Evolutionary conservation across 2,888 invertebrate genomes (phyloP).

Genomic region (Drosophila robusta): DNA sequence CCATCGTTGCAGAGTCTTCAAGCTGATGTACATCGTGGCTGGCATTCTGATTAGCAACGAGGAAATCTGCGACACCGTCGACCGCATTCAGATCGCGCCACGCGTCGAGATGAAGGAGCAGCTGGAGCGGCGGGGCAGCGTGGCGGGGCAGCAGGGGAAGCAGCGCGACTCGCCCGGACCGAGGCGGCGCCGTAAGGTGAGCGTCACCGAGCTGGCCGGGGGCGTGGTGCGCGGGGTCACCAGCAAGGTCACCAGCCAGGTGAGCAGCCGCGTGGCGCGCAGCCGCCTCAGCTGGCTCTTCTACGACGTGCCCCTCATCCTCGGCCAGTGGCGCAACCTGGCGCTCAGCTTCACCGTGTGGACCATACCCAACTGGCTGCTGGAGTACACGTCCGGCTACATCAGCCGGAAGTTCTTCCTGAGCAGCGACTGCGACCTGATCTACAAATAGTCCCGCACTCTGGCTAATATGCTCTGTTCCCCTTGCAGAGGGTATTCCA

Average conservation of each 20-base stretch:
- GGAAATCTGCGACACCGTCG: constrained; percentile 83
- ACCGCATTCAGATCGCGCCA: constrained; percentile 82
- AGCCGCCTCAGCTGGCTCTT: constrained; percentile 68
- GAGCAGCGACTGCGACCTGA: constrained; percentile 83
- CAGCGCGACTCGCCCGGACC: constrained; percentile 24
- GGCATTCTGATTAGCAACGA: constrained; percentile 83
- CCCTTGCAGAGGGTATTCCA: too few species aligned
- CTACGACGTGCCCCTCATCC: constrained; percentile 51
- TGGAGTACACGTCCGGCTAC: constrained; percentile 71
- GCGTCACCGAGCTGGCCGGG: constrained; percentile 59
- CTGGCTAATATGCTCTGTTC: too few species aligned
- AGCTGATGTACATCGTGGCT: constrained; percentile 83
- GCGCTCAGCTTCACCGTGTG: constrained; percentile 72
- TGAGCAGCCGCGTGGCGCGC: constrained; percentile 47
- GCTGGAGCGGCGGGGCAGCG: constrained; percentile 10
- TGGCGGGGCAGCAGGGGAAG: background rate
- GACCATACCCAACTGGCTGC: constrained; percentile 77
- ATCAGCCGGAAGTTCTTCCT: constrained; percentile 76
- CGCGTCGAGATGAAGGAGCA: constrained; percentile 74
- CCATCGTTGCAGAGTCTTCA: constrained; percentile 76
- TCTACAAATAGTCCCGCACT: constrained; percentile 65
- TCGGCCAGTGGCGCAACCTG: constrained; percentile 59
- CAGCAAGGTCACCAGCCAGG: constrained; percentile 50
- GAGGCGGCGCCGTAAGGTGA: constrained; percentile 52
- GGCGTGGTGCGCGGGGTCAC: constrained; percentile 63